A percentile compares a stretch with the other conserved stretches of the same genome.
Evolutionary conservation across 2,113 vertebrate species (phyloP).

Genomic region (Bujurquina vittata): DNA sequence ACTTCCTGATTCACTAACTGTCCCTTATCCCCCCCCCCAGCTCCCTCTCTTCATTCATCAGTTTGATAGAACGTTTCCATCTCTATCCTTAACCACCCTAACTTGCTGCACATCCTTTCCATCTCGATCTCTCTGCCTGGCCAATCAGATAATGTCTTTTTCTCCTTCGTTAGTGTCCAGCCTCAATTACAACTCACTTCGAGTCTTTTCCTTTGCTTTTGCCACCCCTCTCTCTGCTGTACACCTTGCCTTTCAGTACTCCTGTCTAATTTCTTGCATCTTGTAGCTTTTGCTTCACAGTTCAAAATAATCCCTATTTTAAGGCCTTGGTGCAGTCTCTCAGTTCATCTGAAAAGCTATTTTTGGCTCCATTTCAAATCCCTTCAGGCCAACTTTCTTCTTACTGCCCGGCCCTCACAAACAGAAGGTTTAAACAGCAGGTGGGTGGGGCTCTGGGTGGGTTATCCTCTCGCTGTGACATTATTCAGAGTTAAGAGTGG

Average conservation of each 20-base stretch:
- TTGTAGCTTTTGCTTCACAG: neutral
- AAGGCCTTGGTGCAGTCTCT: neutral
- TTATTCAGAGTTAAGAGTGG: neutral
- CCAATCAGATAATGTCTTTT: neutral
- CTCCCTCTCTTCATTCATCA: neutral
- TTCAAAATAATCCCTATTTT: neutral
- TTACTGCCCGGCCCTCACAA: neutral
- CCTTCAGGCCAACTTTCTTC: neutral
- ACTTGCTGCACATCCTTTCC: neutral
- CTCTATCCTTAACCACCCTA: neutral
- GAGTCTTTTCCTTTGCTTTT: neutral
- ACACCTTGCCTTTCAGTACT: neutral
- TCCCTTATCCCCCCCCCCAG: neutral
- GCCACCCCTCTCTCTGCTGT: neutral
- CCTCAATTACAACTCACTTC: accelerated
- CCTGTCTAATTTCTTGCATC: neutral
- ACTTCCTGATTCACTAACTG: neutral
- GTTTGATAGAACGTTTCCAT: neutral
- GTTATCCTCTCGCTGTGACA: neutral
- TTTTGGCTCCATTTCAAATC: neutral
- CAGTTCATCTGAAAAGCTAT: neutral
- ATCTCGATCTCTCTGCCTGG: neutral
- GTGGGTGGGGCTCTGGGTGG: neutral
- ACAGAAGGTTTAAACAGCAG: neutral
- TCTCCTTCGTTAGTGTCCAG: neutral